These are phyloP conservation scores for Plecturocebus donacophilus DNA, from an alignment of 2,113 vertebrate genomes.

Conservation along the genomic window DNA sequence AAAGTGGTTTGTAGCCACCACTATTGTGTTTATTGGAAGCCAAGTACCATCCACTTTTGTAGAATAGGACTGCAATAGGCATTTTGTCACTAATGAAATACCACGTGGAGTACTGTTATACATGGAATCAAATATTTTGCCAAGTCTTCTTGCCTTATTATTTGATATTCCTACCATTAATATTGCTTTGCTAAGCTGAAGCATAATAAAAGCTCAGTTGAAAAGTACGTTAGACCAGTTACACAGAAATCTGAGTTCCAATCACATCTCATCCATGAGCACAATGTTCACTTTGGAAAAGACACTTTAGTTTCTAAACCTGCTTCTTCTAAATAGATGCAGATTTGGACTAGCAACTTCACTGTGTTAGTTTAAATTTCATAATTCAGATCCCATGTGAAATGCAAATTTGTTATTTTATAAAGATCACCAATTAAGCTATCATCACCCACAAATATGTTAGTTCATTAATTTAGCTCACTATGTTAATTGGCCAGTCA, in stretches of 20 bases:
- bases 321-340: background rate
- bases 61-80: background rate
- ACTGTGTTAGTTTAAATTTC: background rate
- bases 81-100: background rate
- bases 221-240: background rate
- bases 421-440: background rate
- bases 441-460: background rate
- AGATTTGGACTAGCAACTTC: background rate
- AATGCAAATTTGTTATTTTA: background rate
- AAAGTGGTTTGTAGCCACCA: background rate
- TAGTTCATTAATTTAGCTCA: background rate
- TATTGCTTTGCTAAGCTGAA: background rate
- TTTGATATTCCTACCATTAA: background rate
- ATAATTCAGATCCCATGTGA: background rate
- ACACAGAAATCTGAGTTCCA: background rate
- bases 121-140: background rate
- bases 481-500: background rate
- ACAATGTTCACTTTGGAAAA: background rate
- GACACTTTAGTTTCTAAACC: background rate
- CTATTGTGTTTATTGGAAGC: background rate
- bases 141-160: background rate
- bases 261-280: background rate
- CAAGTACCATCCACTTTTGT: background rate
- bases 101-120: background rate
- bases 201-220: background rate